These are phyloP conservation scores for Kradibia gibbosae DNA, from an alignment of 1,140 invertebrate genomes.

Conservation along the genomic window DNA sequence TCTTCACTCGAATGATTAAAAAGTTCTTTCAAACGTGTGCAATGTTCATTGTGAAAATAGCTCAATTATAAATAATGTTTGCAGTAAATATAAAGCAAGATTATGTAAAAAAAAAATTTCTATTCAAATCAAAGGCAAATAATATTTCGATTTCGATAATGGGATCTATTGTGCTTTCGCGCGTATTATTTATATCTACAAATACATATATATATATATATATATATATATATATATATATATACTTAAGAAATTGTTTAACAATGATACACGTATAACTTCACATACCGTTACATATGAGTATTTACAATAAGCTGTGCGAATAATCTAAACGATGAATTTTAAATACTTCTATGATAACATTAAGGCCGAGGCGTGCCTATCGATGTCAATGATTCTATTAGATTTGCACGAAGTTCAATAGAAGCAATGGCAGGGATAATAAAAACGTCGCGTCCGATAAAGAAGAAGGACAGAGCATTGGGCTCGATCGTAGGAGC, in stretches of 20 bases:
- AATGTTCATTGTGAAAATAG: not conserved
- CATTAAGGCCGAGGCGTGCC: not conserved
- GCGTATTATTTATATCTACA: not conserved
- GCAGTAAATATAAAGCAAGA: not conserved
- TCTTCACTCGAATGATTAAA: not conserved
- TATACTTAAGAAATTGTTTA: not conserved
- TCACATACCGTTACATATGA: not conserved
- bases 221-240: not conserved
- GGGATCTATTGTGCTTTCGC: too few relatives aligned
- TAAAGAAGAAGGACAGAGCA: too few relatives aligned
- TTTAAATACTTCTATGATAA: not conserved
- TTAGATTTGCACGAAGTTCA: not conserved
- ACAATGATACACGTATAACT: not conserved
- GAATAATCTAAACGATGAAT: not conserved
- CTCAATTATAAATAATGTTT: not conserved
- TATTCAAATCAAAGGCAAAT: too few relatives aligned
- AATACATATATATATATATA: not conserved
- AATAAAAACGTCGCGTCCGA: too few relatives aligned
- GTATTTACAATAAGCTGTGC: constrained; percentile 14
- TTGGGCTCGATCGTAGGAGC: too few relatives aligned
- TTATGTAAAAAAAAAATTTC: not conserved
- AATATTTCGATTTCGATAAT: too few relatives aligned
- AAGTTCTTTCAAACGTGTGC: not conserved
- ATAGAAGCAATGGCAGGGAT: not conserved
- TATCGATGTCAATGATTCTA: not conserved